Conservation (phyloP, 2,888 invertebrate genomes). For the Andrena minutula region DNA sequence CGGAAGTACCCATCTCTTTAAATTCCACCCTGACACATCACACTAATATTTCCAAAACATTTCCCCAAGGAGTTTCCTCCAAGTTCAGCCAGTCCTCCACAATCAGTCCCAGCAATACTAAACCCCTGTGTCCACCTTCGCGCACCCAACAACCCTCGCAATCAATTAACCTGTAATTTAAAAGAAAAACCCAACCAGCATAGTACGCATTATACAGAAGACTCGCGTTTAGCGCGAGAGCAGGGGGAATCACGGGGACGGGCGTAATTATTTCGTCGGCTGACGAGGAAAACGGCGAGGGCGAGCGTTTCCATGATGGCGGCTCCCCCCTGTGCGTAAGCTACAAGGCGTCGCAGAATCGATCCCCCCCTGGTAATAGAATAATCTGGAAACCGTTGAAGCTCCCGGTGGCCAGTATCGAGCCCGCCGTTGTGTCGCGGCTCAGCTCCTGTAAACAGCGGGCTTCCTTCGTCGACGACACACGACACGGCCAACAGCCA, state of each 20-base stretch:
- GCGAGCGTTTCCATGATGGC: conserved; percentile 16
- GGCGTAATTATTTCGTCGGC: not conserved
- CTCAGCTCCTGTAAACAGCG: conserved; percentile 60
- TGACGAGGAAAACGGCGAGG: conserved; percentile 4
- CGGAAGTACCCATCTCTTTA: too few relatives aligned
- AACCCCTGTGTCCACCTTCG: too few relatives aligned
- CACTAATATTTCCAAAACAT: too few relatives aligned
- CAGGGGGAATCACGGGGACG: not conserved
- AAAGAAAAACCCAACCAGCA: too few relatives aligned
- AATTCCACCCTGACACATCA: too few relatives aligned
- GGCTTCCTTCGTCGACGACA: conserved; percentile 66
- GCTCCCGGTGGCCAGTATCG: conserved; percentile 69
- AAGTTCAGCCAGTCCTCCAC: too few relatives aligned
- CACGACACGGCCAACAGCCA: conserved; percentile 51
- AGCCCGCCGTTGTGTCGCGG: conserved; percentile 54
- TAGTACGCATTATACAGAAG: not conserved
- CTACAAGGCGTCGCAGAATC: conserved; percentile 69
- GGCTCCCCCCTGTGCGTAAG: not conserved
- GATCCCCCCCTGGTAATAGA: conserved; percentile 76
- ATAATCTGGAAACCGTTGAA: conserved; percentile 82
- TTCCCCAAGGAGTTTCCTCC: too few relatives aligned
- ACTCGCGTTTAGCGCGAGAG: not conserved
- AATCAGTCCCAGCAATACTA: too few relatives aligned
- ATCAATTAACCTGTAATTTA: too few relatives aligned
- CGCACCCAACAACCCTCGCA: too few relatives aligned